These are phyloP conservation scores for Pipistrellus pygmaeus DNA, from an alignment of 2,797 vertebrate species.

Conservation along the genomic window DNA sequence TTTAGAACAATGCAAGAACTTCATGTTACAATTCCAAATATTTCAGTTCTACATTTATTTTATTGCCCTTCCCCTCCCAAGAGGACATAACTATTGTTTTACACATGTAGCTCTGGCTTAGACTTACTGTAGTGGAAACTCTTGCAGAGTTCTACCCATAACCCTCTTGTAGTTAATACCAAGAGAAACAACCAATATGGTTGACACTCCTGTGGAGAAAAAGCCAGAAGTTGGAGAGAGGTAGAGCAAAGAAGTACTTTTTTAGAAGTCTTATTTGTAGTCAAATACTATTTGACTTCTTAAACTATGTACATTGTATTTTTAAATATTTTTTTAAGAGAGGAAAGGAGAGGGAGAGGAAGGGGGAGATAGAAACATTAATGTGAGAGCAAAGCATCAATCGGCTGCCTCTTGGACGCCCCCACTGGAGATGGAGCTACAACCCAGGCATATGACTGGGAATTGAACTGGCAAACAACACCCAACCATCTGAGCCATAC, in stretches of 20 bases:
- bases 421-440: neutral
- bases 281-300: neutral
- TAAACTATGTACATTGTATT: conserved; percentile 17
- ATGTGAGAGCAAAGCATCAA: neutral
- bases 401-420: neutral
- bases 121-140: neutral
- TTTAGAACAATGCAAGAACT: conserved; percentile 35
- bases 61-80: neutral
- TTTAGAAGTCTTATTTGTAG: neutral
- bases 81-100: neutral
- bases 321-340: neutral
- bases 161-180: conserved; percentile 44
- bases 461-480: neutral
- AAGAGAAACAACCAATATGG: conserved; percentile 44
- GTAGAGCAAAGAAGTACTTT: neutral
- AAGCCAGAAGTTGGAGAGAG: conserved; percentile 1
- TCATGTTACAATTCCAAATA: conserved; percentile 2
- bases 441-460: neutral
- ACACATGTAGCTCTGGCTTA: neutral
- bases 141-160: neutral
- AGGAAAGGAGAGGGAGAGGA: neutral
- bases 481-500: neutral
- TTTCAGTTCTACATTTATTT: conserved; percentile 21
- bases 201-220: conserved; percentile 24
- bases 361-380: neutral